Conservation (phyloP, 2,113 vertebrate genomes). For the Tyto alba region DNA sequence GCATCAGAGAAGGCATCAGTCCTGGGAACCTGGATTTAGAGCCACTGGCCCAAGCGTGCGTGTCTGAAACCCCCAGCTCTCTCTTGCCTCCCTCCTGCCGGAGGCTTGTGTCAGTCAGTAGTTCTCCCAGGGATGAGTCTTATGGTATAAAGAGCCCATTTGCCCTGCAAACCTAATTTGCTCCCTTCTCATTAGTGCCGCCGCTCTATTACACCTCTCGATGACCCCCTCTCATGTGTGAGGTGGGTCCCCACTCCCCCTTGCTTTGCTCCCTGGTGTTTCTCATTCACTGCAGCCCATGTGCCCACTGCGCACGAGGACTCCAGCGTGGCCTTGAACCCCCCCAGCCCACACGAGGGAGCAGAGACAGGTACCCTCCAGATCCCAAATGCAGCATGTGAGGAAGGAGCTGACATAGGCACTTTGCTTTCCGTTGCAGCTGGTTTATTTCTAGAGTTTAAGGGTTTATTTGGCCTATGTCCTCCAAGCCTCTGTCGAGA, state of each 20-base stretch:
- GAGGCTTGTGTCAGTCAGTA: no score
- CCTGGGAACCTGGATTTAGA: background rate
- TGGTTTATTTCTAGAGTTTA: background rate
- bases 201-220: background rate
- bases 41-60: background rate
- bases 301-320: background rate
- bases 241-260: background rate
- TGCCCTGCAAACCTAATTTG: background rate
- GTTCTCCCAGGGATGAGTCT: background rate
- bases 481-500: background rate
- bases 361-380: background rate
- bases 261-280: background rate
- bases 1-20: background rate
- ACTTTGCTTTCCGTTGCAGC: background rate
- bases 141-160: background rate
- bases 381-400: rapidly evolving
- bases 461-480: background rate
- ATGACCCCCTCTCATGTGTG: background rate
- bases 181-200: background rate
- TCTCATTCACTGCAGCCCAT: background rate
- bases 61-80: background rate
- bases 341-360: background rate
- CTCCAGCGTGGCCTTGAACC: background rate
- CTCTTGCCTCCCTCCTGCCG: background rate
- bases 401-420: background rate